phyloP scores from a whole-genome alignment of 64 coral and sea anemone genomes.

The Montipora capricornis region DNA sequence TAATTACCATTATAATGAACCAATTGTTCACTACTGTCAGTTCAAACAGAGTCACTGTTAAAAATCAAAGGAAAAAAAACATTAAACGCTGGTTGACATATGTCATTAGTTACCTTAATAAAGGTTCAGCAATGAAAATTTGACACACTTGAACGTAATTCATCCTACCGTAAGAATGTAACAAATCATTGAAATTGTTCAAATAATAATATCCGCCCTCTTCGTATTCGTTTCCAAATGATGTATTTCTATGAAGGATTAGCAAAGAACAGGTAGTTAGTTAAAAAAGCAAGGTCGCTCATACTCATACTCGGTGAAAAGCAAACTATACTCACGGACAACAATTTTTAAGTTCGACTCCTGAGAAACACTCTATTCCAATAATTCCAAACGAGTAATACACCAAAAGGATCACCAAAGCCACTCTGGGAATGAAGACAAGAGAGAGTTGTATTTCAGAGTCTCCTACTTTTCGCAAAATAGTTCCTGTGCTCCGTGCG shows the following conservation, averaged over 20 bases:
- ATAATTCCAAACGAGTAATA: constrained; percentile 98
- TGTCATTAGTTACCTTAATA: background rate
- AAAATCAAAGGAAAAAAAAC: background rate
- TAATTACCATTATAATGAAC: constrained; percentile 97
- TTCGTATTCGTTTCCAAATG: constrained; percentile 64
- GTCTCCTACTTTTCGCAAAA: too few relatives aligned
- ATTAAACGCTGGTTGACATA: background rate
- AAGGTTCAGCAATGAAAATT: background rate
- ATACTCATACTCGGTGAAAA: background rate
- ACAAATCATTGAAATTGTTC: constrained; percentile 92
- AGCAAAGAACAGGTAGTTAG: background rate
- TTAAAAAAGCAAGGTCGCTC: background rate
- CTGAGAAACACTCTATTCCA: constrained; percentile 93
- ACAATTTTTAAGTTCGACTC: constrained; percentile 79
- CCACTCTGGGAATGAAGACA: constrained; percentile 52
- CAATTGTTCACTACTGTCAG: constrained; percentile 98
- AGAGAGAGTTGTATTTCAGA: background rate
- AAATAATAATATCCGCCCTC: constrained; percentile 96
- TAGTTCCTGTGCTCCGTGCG: too few relatives aligned
- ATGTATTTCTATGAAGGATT: constrained; percentile 60
- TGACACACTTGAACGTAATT: background rate
- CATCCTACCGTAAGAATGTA: constrained; percentile 84
- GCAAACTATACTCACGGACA: constrained; percentile 71
- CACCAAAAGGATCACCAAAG: constrained; percentile 71
- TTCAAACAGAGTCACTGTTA: constrained; percentile 92